phyloP scores from a whole-genome alignment of 1,140 invertebrate genomes.

The Bombyx mori region ASM3026992v2 NC_085107.1:4070501-4071000 shows the following conservation, averaged over 20 bases:
- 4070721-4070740: slow-evolving; percentile 8
- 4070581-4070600: background rate
- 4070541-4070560: too few relatives aligned
- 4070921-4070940: too few relatives aligned
- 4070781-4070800: slow-evolving; percentile 14
- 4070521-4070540: too few relatives aligned
- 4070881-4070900: too few relatives aligned
- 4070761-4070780: slow-evolving; percentile 16
- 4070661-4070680: background rate
- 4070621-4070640: background rate
- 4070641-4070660: background rate
- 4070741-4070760: slow-evolving; percentile 26
- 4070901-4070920: too few relatives aligned
- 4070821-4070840: background rate
- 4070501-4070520: too few relatives aligned
- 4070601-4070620: background rate
- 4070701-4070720: slow-evolving; percentile 10
- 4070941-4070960: too few relatives aligned
- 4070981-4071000: too few relatives aligned
- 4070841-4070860: background rate
- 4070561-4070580: background rate
- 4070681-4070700: background rate
- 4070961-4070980: too few relatives aligned
- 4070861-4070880: too few relatives aligned
- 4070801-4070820: slow-evolving; percentile 6